Conservation (phyloP, 2,888 invertebrate species). For the Hyppa rectilinea region DNA sequence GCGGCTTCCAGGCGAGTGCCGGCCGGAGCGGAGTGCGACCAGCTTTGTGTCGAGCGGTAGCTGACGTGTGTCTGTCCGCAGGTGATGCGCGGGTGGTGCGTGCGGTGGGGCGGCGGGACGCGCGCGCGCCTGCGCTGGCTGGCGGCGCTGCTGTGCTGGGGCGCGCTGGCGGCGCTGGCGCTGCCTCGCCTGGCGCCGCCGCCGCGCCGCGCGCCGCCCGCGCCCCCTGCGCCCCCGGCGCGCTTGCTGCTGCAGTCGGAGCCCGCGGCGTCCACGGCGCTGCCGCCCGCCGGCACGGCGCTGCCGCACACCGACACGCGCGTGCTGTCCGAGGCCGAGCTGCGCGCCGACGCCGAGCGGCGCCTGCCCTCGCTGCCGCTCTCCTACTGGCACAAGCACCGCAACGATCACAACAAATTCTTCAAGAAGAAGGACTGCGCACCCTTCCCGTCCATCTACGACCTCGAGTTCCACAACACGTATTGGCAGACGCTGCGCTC, state of each 20-base stretch:
- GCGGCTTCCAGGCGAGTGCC: slow-evolving; percentile 29
- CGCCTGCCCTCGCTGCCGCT: slow-evolving; percentile 96
- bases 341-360: slow-evolving; percentile 94
- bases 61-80: slow-evolving; percentile 67
- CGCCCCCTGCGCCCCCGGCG: slow-evolving; percentile 66
- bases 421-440: slow-evolving; percentile 94
- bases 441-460: slow-evolving; percentile 96
- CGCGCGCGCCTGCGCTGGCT: slow-evolving; percentile 83
- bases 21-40: not conserved
- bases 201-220: slow-evolving; percentile 68
- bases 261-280: slow-evolving; percentile 70
- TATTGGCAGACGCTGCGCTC: slow-evolving; percentile 97
- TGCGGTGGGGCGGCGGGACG: slow-evolving; percentile 75
- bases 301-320: slow-evolving; percentile 78
- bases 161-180: slow-evolving; percentile 80
- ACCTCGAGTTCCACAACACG: slow-evolving; percentile 97
- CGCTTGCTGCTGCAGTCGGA: slow-evolving; percentile 78
- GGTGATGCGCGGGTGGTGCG: slow-evolving; percentile 85
- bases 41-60: not conserved
- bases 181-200: slow-evolving; percentile 79
- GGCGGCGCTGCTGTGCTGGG: slow-evolving; percentile 85
- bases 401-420: slow-evolving; percentile 93
- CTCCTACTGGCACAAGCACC: slow-evolving; percentile 95
- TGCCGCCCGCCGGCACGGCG: slow-evolving; percentile 62
- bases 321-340: slow-evolving; percentile 92